Base-by-base conservation (phyloP, 2,113 vertebrate species). In the Potamarius usumacintae region DNA sequence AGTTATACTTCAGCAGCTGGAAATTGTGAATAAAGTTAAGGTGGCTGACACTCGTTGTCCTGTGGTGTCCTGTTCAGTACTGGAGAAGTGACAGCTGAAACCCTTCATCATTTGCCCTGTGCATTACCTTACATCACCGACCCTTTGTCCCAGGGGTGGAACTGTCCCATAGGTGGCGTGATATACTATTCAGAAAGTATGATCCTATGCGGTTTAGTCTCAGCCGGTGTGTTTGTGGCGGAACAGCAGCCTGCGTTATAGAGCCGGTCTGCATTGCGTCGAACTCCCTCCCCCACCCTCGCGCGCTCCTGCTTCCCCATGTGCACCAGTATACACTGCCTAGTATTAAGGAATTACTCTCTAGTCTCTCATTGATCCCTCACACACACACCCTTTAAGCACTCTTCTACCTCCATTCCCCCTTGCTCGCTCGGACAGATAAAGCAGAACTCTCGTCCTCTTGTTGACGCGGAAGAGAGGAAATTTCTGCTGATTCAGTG, bases 401-500 rank as follows among this genome's bases (percentile, higher is more conserved):
- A 71, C 80, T 86, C 81, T 82, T 83, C 80, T 55, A 80, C 84
- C 85, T 88, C 89, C 58, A 77, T 84, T 84, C 84, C 80, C 76
- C 58, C n/a, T 86, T 84, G 65, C 85, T 85, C 85, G 83, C 82
- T 85, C 87, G 85, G 85, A 86, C 86, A 86, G 87, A 89, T 82
- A 89, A 90, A 92, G 87, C 89, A 83, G 83, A 89, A 93, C 91
- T 92, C 92, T 91, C 94, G 92, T 93, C 94, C 91, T 92, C 92
- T 90, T 94, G 92, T 92, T 93, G 90, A 90, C 94, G 94, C 94
- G 91, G 86, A 89, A 92, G 92, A 94, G 94, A 88, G 78, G 74
- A 92, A 91, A 95, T 97, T 97, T 97, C 93, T 97, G 97, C 97
- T 98, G 97, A 98, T 96, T 94, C 96, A 96, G 97, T 96, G 95